These are phyloP conservation scores for Stramonita haemastoma DNA, from an alignment of 2,888 invertebrate species.

Conservation along the genomic window DNA sequence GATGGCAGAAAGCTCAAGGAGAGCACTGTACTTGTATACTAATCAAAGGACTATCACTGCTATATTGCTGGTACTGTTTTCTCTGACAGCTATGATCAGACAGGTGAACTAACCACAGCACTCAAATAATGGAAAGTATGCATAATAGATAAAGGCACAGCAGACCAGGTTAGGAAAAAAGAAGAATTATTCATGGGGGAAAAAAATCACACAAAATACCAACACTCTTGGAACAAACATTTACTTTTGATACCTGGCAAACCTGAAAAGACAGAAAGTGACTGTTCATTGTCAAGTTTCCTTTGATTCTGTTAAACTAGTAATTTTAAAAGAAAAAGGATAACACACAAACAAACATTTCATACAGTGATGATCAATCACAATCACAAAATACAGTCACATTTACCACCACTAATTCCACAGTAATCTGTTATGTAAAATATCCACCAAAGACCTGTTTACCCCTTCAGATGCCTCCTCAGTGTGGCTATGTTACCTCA, in stretches of 20 bases:
- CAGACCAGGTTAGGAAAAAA: not conserved
- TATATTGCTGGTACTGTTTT: no score
- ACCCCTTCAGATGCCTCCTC: no score
- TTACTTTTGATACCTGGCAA: constrained; percentile 40
- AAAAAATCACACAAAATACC: constrained; percentile 8
- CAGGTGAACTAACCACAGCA: constrained; percentile 14
- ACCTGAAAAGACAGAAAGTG: constrained; percentile 22
- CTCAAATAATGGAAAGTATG: constrained; percentile 1
- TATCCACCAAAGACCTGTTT: no score
- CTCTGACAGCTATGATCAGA: not conserved
- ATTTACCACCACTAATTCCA: no score
- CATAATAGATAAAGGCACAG: not conserved
- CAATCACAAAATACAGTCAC: no score
- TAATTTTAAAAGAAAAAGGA: not conserved
- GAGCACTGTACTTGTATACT: no score
- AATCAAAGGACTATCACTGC: no score
- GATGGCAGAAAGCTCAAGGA: no score
- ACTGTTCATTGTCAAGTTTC: not conserved
- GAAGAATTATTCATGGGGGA: not conserved
- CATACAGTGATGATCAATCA: not conserved
- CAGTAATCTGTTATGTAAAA: no score
- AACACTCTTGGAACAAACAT: constrained; percentile 24
- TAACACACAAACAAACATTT: not conserved
- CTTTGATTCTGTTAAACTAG: not conserved
- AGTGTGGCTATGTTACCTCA: no score